These are phyloP conservation scores for Philereme vetulata DNA, from an alignment of 2,888 invertebrate genomes.

Conservation along the genomic window DNA sequence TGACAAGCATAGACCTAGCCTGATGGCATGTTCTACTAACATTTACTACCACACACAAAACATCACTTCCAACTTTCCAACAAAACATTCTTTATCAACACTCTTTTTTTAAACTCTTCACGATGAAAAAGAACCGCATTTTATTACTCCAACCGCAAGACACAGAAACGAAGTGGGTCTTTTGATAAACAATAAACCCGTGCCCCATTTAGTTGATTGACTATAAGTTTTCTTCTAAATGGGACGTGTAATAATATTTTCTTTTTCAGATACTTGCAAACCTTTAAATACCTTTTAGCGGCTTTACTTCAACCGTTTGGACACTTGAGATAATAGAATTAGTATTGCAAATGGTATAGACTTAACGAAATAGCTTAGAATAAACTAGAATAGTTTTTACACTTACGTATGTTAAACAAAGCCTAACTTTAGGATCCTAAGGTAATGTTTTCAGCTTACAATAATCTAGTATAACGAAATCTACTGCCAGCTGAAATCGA, in stretches of 20 bases:
- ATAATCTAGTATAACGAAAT: constrained; percentile 1
- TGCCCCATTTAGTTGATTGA: constrained; percentile 38
- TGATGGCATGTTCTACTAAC: constrained; percentile 39
- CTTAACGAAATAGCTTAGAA: constrained; percentile 21
- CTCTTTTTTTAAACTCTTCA: constrained; percentile 30
- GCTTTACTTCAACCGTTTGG: constrained; percentile 33
- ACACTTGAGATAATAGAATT: constrained; percentile 37
- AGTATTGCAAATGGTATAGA: constrained; percentile 27
- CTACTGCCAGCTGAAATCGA: constrained; percentile 21
- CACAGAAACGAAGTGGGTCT: constrained; percentile 34
- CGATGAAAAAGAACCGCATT: constrained; percentile 29
- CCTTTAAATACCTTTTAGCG: constrained; percentile 36
- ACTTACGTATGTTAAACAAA: constrained; percentile 14
- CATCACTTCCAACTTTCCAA: constrained; percentile 1
- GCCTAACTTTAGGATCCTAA: constrained; percentile 13
- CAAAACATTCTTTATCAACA: constrained; percentile 15
- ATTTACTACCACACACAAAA: constrained; percentile 8
- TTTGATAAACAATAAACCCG: constrained; percentile 34
- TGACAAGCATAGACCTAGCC: constrained; percentile 17
- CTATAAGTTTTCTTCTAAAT: constrained; percentile 30
- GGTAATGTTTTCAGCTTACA: constrained; percentile 23
- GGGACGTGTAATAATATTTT: constrained; percentile 38
- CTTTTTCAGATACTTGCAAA: constrained; percentile 39
- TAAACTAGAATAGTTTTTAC: constrained; percentile 24
- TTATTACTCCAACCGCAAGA: constrained; percentile 28